Conservation (phyloP, 92 coral and sea anemone genomes). For the Epizoanthus scotinus region DNA sequence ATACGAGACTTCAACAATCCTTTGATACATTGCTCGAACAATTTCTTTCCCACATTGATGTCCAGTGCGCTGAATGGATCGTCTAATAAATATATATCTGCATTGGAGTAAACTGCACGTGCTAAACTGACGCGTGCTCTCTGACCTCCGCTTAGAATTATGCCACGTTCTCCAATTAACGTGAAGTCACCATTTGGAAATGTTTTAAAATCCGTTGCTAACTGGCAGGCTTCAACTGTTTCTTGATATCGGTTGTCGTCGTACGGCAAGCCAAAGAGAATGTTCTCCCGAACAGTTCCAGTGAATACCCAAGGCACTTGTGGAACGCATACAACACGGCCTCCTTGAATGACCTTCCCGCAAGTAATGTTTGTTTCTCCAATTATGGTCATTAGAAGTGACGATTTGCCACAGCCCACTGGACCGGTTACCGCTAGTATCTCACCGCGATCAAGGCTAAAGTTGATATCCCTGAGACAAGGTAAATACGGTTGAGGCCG, state of each 20-base stretch:
- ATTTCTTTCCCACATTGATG: constrained; percentile 17
- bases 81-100: constrained; percentile 27
- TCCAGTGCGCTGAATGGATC: constrained; percentile 38
- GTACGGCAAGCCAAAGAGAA: constrained; percentile 28
- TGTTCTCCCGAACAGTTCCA: constrained; percentile 36
- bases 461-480: constrained; percentile 18
- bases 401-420: constrained; percentile 39
- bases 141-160: constrained; percentile 37
- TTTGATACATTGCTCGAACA: constrained; percentile 25
- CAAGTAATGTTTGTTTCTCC: constrained; percentile 29
- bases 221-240: constrained; percentile 27
- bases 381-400: constrained; percentile 23
- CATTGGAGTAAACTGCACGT: constrained; percentile 28
- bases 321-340: constrained; percentile 21
- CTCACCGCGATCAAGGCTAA: constrained; percentile 25
- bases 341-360: constrained; percentile 19
- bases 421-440: constrained; percentile 29
- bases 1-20: constrained; percentile 12
- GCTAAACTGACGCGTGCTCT: constrained; percentile 42
- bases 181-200: constrained; percentile 26
- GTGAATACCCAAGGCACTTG: constrained; percentile 41
- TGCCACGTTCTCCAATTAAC: constrained; percentile 38
- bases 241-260: constrained; percentile 27
- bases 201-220: constrained; percentile 12
- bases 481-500: constrained; percentile 16